Base-by-base conservation (phyloP, 2,888 invertebrate species). In the Rhyacophila evoluta region DNA sequence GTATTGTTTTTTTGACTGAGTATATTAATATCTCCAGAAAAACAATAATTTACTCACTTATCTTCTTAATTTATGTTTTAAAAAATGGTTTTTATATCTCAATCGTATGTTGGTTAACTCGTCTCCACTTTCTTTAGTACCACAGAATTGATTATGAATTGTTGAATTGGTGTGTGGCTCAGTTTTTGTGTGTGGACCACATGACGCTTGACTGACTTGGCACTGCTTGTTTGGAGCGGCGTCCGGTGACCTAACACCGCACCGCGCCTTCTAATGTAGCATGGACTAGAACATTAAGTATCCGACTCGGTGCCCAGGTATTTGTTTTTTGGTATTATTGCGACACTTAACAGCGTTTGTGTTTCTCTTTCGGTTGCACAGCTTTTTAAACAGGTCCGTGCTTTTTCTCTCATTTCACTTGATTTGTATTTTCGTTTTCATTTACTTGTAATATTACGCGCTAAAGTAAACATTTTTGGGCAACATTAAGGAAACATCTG, bases 331-430 rank as follows among this genome's bases (percentile, higher is more conserved):
- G 75, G 72, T 80, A 80, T 75, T 80, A 25, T 74, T 80, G 80
- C 80, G 19, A 78, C 72, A 39, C 74, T 75, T 68, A 69, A 68
- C 68, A 78, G 55, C 25, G 41, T 69, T 36, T 78, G 67, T 55
- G 69, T 69, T 78, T 77, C 67, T 70, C 27, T 81, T 15, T 81
- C 83, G 83, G 83, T 84, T 84, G 84, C 84, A 83, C 84, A 83
- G 84, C 83, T 84, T 84, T 37, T 74, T 55, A 55, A 25, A 25
- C 28, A 69, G 28, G 33, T 69, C 28, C 33, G 55, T 55, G 55
- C 55, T 69, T 69, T 28, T 69, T 28, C 28, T 69, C 28, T 28
- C 33, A 28, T 69, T 37, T 72, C 25, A 3, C 15, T 72, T 36
- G 37, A 36, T 37, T 36, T 37, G 37, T 72, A 12, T 72, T 10